Conservation (phyloP, 2,113 vertebrate genomes). For the Pollachius pollachius region DNA sequence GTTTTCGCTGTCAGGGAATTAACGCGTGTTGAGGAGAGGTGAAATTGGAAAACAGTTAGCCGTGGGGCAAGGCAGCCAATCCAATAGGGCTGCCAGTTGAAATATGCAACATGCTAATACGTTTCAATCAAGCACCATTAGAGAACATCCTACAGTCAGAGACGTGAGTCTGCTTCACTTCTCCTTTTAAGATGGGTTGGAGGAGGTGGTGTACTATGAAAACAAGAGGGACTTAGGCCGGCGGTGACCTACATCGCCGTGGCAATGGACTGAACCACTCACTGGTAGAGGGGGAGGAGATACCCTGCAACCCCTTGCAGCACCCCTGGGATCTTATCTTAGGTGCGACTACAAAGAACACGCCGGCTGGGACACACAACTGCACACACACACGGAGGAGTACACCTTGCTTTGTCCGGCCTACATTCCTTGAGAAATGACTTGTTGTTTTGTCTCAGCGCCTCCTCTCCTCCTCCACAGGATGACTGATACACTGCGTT, state of each 20-base stretch:
- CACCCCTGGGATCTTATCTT: slow-evolving; percentile 8
- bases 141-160: no score
- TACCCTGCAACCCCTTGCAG: no score
- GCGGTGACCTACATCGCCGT: no score
- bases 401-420: slow-evolving; percentile 20
- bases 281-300: no score
- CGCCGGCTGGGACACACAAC: background rate
- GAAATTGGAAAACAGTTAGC: slow-evolving; percentile 33
- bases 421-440: slow-evolving; percentile 22
- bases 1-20: slow-evolving; percentile 39
- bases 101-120: no score
- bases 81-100: slow-evolving; percentile 23
- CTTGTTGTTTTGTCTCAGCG: slow-evolving; percentile 34
- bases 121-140: no score
- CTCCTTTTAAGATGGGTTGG: no score
- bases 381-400: background rate
- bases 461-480: slow-evolving; percentile 4
- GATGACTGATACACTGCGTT: slow-evolving; percentile 7
- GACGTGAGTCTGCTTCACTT: no score
- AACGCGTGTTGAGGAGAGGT: slow-evolving; percentile 19
- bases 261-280: no score
- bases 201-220: no score
- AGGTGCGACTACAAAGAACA: background rate
- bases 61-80: slow-evolving; percentile 26
- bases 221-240: no score